Evolutionary conservation across 2,113 vertebrate genomes (phyloP), one percentile per base, ranked within the genome.

Genomic region (Prionailurus viverrinus): DNA sequence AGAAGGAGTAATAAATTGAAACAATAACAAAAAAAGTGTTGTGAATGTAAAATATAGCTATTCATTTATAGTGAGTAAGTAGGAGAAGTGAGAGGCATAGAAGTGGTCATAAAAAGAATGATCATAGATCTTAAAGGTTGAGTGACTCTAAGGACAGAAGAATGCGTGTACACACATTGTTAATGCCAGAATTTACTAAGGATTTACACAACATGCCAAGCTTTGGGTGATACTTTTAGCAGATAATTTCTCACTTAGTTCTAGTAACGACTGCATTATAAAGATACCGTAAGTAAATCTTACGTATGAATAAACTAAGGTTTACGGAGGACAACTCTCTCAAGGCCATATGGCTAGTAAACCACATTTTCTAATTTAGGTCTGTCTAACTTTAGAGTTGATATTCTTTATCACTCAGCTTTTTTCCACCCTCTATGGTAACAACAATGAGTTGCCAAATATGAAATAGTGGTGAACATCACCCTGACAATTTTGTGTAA

Each of bases 221-320:
- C n/a, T 86, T 73, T 80, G 19, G 73, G 55, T 68, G 36, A 7
- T 79, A 48, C 61, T 79, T 55, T 76, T 69, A 76, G 4, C 21
- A 95, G 48, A 58, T 91, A 79, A 87, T 36, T 92, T 66, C 33
- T 96, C 48, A 69, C 33, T 83, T 89, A 41, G 25, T 82, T 94
- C 31, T 61, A 58, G 45, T 12, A 95, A 92, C 1, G 73, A 84
- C n/a, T 92, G 6, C 36, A 39, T 85, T 80, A 33, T 58, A 18
- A 91, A 76, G n/a, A 74, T 16, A 84, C 0, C 51, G 7, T 93
- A 87, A 81, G 33, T 23, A 89, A 92, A 68, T 82, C 36, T 95
- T 58, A 48, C 36, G n/a, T 53, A 27, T 21, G 36, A 71, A 58
- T 92, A 82, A 92, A 66, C 53, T 31, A n/a, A 82, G 9, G 23